Evolutionary conservation across 2,797 vertebrate genomes (phyloP).

Genomic region (Siniperca obscura): DNA sequence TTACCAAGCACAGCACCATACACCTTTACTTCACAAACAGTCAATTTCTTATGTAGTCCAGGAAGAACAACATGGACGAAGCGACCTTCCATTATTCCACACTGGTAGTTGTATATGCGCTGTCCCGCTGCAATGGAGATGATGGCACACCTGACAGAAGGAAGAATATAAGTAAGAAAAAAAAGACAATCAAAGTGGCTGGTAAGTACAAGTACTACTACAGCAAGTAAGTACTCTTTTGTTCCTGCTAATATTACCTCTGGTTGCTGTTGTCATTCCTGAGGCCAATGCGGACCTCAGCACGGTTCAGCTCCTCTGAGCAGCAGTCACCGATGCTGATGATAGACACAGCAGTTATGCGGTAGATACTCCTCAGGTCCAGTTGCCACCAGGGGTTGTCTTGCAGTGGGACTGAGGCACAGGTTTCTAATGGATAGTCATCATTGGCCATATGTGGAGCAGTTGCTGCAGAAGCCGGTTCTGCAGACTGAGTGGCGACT

Average conservation of each 20-base stretch:
- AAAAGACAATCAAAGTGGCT: not conserved
- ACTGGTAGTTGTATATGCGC: slow-evolving; percentile 16
- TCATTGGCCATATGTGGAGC: slow-evolving; percentile 10
- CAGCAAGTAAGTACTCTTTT: not conserved
- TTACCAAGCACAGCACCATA: slow-evolving; percentile 37
- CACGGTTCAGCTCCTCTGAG: slow-evolving; percentile 15
- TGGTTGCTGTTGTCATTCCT: not conserved
- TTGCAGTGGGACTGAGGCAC: slow-evolving; percentile 1
- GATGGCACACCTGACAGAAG: slow-evolving; percentile 36
- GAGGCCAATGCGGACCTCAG: slow-evolving; percentile 35
- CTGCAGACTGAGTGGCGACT: not conserved
- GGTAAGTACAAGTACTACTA: not conserved
- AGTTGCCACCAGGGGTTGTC: slow-evolving; percentile 46
- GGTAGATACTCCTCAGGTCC: slow-evolving; percentile 39
- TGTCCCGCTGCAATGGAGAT: not conserved
- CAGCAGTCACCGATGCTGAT: not conserved
- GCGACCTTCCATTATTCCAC: slow-evolving; percentile 13
- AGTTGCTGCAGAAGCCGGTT: not conserved
- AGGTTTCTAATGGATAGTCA: not conserved
- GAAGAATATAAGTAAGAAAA: not conserved
- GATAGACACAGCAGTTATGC: slow-evolving; percentile 28
- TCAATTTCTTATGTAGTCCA: slow-evolving; percentile 17
- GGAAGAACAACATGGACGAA: slow-evolving; percentile 28
- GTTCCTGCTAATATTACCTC: slow-evolving; percentile 13
- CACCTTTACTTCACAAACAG: slow-evolving; percentile 44